Conservation (phyloP, 2,797 vertebrate genomes). For the Adrianichthys oophorus region DNA sequence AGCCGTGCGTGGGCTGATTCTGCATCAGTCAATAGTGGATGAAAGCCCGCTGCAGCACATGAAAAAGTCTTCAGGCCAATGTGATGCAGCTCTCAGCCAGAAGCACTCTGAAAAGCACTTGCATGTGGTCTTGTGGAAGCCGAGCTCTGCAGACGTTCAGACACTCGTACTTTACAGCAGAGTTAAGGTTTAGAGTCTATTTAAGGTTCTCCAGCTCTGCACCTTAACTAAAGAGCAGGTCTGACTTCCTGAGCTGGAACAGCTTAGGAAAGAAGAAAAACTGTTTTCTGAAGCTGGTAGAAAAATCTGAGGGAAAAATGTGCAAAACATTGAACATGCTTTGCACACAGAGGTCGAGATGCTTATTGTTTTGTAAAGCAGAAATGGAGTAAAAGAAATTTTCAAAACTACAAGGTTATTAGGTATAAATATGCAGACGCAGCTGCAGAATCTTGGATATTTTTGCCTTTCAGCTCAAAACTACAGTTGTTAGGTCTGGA, state of each 20-base stretch:
- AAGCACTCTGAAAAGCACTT: slow-evolving; percentile 34
- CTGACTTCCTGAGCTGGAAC: background rate
- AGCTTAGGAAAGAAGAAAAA: slow-evolving; percentile 13
- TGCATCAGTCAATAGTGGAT: slow-evolving; percentile 62
- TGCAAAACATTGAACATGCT: too few species aligned
- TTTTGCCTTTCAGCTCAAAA: too few species aligned
- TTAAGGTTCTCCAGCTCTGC: slow-evolving; percentile 7
- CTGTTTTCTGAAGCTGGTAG: background rate
- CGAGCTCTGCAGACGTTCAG: slow-evolving; percentile 2
- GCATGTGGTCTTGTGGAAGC: slow-evolving; percentile 3
- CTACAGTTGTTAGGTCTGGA: too few species aligned
- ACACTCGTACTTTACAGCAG: slow-evolving; percentile 13
- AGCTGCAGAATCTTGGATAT: too few species aligned
- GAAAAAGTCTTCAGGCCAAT: slow-evolving; percentile 45
- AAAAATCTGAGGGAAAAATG: background rate
- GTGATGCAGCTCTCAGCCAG: slow-evolving; percentile 46
- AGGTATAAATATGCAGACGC: too few species aligned
- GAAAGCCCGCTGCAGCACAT: slow-evolving; percentile 53
- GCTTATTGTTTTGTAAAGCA: too few species aligned
- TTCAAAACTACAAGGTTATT: too few species aligned
- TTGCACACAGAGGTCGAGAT: too few species aligned
- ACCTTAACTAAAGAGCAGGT: slow-evolving; percentile 5
- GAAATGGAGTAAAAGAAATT: too few species aligned
- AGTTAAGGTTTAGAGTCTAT: slow-evolving; percentile 15
- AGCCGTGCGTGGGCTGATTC: slow-evolving; percentile 60